A percentile compares a stretch with the other conserved stretches of the same genome.
These are phyloP conservation scores for Syrphus vitripennis DNA, from an alignment of 2,888 invertebrate genomes.

Conservation along the genomic window DNA sequence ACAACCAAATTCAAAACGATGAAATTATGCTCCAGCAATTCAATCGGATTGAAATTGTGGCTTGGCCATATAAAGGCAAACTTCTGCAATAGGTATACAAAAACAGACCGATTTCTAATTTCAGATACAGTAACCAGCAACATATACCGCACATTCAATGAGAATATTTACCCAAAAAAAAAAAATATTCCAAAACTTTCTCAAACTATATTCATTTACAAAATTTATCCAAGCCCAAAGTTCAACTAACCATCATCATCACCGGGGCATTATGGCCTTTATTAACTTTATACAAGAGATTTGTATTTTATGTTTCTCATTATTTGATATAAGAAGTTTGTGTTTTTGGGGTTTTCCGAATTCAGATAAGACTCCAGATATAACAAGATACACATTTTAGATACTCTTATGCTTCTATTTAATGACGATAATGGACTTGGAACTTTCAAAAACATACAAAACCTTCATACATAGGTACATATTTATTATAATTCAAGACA, in stretches of 20 bases:
- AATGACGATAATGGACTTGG: not conserved
- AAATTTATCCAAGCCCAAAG: slow-evolving; percentile 34
- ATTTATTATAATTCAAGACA: not conserved
- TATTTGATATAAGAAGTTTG: not conserved
- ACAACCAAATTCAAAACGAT: not conserved
- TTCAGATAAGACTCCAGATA: not conserved
- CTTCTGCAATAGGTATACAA: not conserved
- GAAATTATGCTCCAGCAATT: not conserved
- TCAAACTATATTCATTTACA: slow-evolving; percentile 11
- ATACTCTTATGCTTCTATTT: not conserved
- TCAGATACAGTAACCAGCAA: not conserved
- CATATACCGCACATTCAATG: not conserved
- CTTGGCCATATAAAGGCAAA: not conserved
- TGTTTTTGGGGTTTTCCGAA: not conserved
- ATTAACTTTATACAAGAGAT: slow-evolving; percentile 47
- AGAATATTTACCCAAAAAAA: not conserved
- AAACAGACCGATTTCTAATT: not conserved
- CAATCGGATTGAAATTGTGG: not conserved
- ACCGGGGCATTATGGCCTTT: not conserved
- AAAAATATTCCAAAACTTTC: not conserved
- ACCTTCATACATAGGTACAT: no score
- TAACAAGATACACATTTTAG: not conserved
- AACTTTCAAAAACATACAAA: no score
- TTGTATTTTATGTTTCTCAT: slow-evolving; percentile 10
- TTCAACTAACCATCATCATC: slow-evolving; percentile 18